Evolutionary conservation across 1,140 invertebrate species (phyloP), one percentile per base, ranked within the genome.

Genomic region (Heliconius nattereri): DNA sequence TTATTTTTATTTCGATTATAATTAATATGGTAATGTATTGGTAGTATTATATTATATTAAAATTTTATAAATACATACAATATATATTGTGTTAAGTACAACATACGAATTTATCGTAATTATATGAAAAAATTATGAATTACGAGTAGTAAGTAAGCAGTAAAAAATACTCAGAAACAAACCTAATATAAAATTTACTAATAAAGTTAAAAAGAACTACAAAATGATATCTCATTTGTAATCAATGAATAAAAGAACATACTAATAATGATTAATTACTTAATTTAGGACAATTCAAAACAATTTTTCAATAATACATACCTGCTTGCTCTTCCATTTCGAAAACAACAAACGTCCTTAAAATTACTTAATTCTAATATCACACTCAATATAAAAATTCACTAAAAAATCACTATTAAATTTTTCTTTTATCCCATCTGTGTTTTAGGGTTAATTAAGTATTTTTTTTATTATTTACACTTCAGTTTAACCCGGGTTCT

Each of bases 401-500:
- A 78, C 81, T 13, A 66, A 66, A 26, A 76, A 78, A 57, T 40
- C 66, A 76, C 71, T 81, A 81, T 80, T 80, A 75, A 2, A 6
- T 45, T 52, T 52, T 2, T 52, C 5, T 52, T 52, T 35, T 84
- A 84, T 84, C 83, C 83, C 83, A 84, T 84, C 82, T 84, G 83
- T 82, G 72, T 79, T 76, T 71, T 71, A n/a, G 16, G 20, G 45
- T 66, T 23, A 66, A 11, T 11, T 23, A 73, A 29, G 9, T 32
- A 52, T 60, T 6, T 75, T 16, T 40, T 9, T 78, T 37, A 71
- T 71, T 66, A 66, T 70, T 57, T 35, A 79, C 80, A 83, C 83
- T 88, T 88, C 70, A 88, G 86, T 84, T 89, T 89, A 70, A 88
- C 88, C 73, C 86, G 85, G 26, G 82, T 76, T 40, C 84, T 82